Evolutionary conservation across 2,797 vertebrate species (phyloP), one percentile per base, ranked within the genome.

Genomic region (Hirundo rustica): DNA sequence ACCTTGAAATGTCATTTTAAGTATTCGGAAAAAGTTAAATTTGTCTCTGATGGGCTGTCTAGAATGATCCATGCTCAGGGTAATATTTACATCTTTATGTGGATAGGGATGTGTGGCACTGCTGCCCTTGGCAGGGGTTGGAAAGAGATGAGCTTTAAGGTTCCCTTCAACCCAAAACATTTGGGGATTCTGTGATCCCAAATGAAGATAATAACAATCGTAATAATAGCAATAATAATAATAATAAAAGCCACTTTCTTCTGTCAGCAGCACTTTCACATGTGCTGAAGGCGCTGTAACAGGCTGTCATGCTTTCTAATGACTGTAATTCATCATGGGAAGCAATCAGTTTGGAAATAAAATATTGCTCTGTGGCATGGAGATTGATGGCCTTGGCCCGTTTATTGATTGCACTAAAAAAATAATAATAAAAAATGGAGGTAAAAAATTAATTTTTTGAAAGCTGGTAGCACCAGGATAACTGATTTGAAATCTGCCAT

Each of bases 301-400:
- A 78, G 32, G 57, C 75, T 88, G 92, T 96, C 93, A 84, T 94
- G 85, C 91, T 95, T 57, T 66, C 89, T 97, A 97, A 97, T 97
- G 97, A 96, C 94, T 86, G 4, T 94, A 97, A 98, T 98, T 98
- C 85, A 98, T 98, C 97, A 97, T 64, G 55, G 53, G 65, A 87
- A 88, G 85, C 91, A 79, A 94, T 97, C 93, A 90, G 73, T 86
- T 96, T 80, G 92, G 95, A 97, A 96, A 97, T 96, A 87, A 97
- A 97, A 96, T 96, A 97, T 96, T 96, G 90, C 88, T 95, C 25
- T 47, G 19, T 57, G 77, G 88, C 6, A 3, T 93, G 88, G 90
- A 96, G 96, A 97, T 96, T 97, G 94, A 98, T 98, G 94, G 92
- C 85, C 68, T 30, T 20, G 70, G 72, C 42, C 92, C 84, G 19